Evolutionary conservation across 1,140 invertebrate genomes (phyloP), one percentile per base, ranked within the genome.

Genomic region (Cydia pomonella): DNA sequence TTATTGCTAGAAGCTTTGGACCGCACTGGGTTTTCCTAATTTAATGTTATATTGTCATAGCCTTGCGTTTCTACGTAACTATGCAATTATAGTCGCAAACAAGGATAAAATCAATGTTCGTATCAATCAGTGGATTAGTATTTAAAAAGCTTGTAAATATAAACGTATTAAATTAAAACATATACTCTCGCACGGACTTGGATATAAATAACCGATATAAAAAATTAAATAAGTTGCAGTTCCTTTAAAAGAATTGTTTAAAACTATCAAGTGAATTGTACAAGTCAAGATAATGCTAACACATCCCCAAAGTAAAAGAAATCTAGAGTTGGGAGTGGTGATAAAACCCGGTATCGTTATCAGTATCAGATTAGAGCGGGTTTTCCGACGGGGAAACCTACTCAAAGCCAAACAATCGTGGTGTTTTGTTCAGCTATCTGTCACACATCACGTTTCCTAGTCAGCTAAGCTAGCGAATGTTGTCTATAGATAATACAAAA

Each of bases 361-460:
- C 64, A 69, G 29, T 23, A 59, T 59, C 33, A 38, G 64, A 69
- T 69, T 69, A 69, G n/a, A 75, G 29, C 47, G 77, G 77, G 59
- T 78, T 78, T 78, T 73, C 77, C 77, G 18, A 25, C 33, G 25
- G 64, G 33, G n/a, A 69, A 69, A 69, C 64, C 64, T 29, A n/a
- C 16, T 23, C 29, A 69, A 69, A 41, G 64, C 33, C 64, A 69
- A 69, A 69, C 64, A 69, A 33, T 33, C 64, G 29, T 38, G 27
- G 16, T n/a, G n/a, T 33, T 69, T 33, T 29, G 29, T 27, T n/a
- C 16, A n/a, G n/a, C 16, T n/a, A 12, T 41, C 10, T 59, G 18
- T 23, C 53, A 21, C 53, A 21, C 10, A 4, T 18, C 53, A 23
- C 18, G 53, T 12, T 59, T 59, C 53, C 53, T 59, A 59, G 16